Base-by-base conservation (phyloP, 2,888 invertebrate species). In the Ophion ellenae region DNA sequence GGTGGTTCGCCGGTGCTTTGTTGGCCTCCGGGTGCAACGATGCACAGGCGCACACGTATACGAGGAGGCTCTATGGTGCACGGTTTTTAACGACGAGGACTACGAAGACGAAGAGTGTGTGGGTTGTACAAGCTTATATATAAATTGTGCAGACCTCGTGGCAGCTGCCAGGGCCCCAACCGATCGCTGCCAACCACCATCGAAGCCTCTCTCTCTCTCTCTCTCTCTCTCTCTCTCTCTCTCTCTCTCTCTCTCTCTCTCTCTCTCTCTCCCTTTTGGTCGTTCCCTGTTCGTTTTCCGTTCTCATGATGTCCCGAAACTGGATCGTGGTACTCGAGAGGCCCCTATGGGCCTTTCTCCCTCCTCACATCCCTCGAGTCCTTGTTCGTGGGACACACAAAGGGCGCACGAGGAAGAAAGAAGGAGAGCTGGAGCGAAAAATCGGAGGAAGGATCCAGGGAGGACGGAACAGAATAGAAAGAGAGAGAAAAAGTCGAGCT, bases 221-320 rank as follows among this genome's bases (percentile, higher is more conserved):
- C 57, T 75, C 32, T 66, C 81, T 77, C 81, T 80, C 36, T 71
- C 59, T 67, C 53, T 24, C 57, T 75, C 67, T 59, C 80, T 75
- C 70, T 64, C 64, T 63, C n/a, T 45, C 74, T 63, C 57, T 24
- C 57, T 75, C 67, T 47, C 80, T 75, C 70, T 64, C 64, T 63
- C 32, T 66, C 81, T 77, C 81, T 80, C 36, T 71, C 59, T 67
- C 53, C 59, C 77, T 70, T 57, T 63, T 28, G 63, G 71, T 80
- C 57, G 70, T n/a, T 64, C 76, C 76, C 81, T 78, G 67, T 40
- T 69, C 75, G 75, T 47, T 90, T 93, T 92, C 92, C 92, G 93
- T 93, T 93, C 93, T 92, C 93, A 92, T 92, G 89, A 91, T 90
- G 80, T 80, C 84, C 87, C 91, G 91, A 93, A 93, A 93, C 92